phyloP scores from a whole-genome alignment of 2,888 invertebrate species.

The Melanostoma mellinum region DNA sequence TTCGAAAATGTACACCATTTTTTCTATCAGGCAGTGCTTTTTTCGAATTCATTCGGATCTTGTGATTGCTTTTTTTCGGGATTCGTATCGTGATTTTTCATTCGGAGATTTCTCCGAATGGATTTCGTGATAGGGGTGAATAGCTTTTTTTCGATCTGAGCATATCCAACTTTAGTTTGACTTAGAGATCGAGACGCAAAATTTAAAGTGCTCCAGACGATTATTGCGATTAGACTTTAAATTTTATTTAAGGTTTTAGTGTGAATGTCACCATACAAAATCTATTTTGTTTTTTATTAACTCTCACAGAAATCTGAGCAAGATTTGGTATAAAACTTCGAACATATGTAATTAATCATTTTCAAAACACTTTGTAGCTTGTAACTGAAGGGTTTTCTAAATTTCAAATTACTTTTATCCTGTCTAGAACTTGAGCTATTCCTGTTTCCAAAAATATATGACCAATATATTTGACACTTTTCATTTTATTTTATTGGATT shows the following conservation, averaged over 20 bases:
- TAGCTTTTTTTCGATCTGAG: conserved; percentile 72
- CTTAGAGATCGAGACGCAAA: conserved; percentile 60
- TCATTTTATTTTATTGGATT: conserved; percentile 18
- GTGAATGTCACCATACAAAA: conserved; percentile 39
- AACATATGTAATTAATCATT: no score
- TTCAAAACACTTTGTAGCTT: conserved; percentile 37
- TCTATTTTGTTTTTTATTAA: conserved; percentile 52
- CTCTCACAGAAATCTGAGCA: conserved; percentile 42
- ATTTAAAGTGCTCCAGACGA: conserved; percentile 49
- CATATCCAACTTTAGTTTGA: conserved; percentile 54
- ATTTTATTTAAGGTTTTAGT: conserved; percentile 32
- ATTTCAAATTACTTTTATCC: conserved; percentile 40
- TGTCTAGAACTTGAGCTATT: conserved; percentile 46
- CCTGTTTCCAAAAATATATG: conserved; percentile 46
- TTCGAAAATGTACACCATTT: no score
- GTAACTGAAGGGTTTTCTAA: conserved; percentile 25
- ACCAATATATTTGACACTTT: conserved; percentile 75
- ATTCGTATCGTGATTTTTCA: no score
- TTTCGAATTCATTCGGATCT: no score
- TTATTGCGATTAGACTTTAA: conserved; percentile 49
- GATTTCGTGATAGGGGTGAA: no score
- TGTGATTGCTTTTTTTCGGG: no score
- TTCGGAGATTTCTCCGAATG: no score
- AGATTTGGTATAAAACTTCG: conserved; percentile 57
- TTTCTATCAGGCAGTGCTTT: no score